A percentile compares a stretch with the other conserved stretches of the same genome.
phyloP scores from a whole-genome alignment of 2,888 invertebrate species.

The Noctua pronuba region DNA sequence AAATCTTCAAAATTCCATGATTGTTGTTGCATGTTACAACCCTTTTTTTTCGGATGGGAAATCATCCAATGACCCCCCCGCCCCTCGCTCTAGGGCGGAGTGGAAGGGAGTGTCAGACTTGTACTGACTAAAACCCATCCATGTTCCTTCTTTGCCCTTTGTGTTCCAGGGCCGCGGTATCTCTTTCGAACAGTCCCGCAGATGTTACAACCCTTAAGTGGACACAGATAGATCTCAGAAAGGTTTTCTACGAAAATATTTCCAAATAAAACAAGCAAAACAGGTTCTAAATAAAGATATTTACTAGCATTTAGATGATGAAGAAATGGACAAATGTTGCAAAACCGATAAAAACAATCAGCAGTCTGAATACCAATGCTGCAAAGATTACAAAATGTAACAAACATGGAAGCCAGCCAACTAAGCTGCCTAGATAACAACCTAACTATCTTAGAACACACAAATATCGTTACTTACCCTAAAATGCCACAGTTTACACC shows the following conservation, averaged over 20 bases:
- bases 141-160: no score
- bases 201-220: background rate
- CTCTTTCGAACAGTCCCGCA: no score
- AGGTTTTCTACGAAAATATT: background rate
- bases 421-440: background rate
- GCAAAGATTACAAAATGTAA: slow-evolving; percentile 12
- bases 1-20: background rate
- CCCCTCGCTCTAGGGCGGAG: no score
- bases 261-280: background rate
- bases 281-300: background rate
- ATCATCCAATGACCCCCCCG: no score
- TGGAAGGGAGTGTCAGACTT: no score
- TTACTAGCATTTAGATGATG: background rate
- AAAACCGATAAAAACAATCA: background rate
- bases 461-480: slow-evolving; percentile 17
- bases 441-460: background rate
- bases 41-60: no score
- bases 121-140: no score
- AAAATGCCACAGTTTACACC: slow-evolving; percentile 61
- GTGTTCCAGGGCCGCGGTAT: no score
- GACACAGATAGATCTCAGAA: background rate
- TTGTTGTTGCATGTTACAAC: background rate
- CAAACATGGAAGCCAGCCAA: slow-evolving; percentile 10
- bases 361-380: background rate
- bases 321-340: background rate